Conservation (phyloP, 2,797 vertebrate genomes). For the Clarias fuscus region DNA sequence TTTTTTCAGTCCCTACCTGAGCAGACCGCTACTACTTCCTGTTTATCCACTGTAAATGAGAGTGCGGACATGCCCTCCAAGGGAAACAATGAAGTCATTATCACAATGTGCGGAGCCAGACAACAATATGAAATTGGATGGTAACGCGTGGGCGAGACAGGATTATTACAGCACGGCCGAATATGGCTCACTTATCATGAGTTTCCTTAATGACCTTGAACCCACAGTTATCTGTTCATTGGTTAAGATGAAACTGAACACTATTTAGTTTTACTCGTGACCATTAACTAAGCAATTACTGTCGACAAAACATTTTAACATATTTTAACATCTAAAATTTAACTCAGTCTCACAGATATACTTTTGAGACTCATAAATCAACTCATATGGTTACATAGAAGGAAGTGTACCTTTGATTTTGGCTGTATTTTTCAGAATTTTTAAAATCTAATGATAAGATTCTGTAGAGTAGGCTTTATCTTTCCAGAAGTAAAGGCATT, state of each 20-base stretch:
- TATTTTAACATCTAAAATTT: too few species aligned
- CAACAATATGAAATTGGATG: slow-evolving; percentile 41
- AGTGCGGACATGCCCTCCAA: slow-evolving; percentile 28
- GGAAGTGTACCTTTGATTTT: not conserved
- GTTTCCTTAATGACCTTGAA: slow-evolving; percentile 18
- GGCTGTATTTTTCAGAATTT: not conserved
- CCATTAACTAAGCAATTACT: not conserved
- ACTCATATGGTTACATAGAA: not conserved
- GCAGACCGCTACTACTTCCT: slow-evolving; percentile 38
- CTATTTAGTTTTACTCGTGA: not conserved
- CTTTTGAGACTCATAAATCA: too few species aligned
- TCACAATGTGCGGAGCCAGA: slow-evolving; percentile 35
- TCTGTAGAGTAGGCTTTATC: not conserved
- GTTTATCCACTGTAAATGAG: slow-evolving; percentile 44
- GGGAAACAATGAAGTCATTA: slow-evolving; percentile 47
- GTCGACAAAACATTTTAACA: not conserved
- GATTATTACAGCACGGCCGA: slow-evolving; percentile 5
- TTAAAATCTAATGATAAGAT: not conserved
- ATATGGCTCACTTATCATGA: slow-evolving; percentile 15
- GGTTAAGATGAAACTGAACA: not conserved
- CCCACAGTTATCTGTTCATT: not conserved
- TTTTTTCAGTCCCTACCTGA: slow-evolving; percentile 39
- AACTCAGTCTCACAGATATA: too few species aligned
- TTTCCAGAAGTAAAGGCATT: slow-evolving; percentile 15
- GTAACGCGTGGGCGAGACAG: slow-evolving; percentile 18